Conservation (phyloP, 2,113 vertebrate genomes). For the Psittacara wagleri region DNA sequence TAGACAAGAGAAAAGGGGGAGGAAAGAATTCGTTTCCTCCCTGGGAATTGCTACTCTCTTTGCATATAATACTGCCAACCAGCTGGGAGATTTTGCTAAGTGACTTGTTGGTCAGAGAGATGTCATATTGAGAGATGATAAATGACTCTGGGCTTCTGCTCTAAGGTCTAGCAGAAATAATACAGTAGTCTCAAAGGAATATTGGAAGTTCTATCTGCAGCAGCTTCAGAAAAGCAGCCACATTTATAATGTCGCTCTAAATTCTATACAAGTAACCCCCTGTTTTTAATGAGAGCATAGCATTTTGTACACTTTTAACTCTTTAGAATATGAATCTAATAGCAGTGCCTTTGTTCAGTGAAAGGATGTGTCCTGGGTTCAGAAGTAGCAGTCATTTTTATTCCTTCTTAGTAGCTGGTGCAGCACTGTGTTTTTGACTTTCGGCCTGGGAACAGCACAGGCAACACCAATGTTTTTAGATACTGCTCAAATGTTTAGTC, state of each 20-base stretch:
- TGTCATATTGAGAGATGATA: slow-evolving; percentile 75
- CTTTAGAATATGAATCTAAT: neutral
- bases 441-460: too few relatives aligned
- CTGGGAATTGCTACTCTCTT: slow-evolving; percentile 4
- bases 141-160: slow-evolving; percentile 76
- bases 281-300: neutral
- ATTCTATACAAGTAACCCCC: neutral
- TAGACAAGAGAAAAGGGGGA: neutral
- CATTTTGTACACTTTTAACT: neutral
- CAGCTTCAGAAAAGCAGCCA: neutral
- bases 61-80: slow-evolving; percentile 41
- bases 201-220: slow-evolving; percentile 65
- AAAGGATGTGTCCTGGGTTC: neutral
- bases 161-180: slow-evolving; percentile 61
- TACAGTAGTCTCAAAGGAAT: slow-evolving; percentile 69
- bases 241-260: neutral
- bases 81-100: slow-evolving; percentile 69
- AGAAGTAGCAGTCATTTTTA: too few relatives aligned
- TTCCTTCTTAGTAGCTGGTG: too few relatives aligned
- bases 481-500: too few relatives aligned
- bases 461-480: too few relatives aligned
- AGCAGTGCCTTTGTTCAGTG: neutral
- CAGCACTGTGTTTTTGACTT: too few relatives aligned
- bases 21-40: neutral
- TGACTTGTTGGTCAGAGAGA: slow-evolving; percentile 71